These are phyloP conservation scores for Oscheius sp. DNA, from an alignment of 2,888 invertebrate species.

Conservation along the genomic window DNA sequence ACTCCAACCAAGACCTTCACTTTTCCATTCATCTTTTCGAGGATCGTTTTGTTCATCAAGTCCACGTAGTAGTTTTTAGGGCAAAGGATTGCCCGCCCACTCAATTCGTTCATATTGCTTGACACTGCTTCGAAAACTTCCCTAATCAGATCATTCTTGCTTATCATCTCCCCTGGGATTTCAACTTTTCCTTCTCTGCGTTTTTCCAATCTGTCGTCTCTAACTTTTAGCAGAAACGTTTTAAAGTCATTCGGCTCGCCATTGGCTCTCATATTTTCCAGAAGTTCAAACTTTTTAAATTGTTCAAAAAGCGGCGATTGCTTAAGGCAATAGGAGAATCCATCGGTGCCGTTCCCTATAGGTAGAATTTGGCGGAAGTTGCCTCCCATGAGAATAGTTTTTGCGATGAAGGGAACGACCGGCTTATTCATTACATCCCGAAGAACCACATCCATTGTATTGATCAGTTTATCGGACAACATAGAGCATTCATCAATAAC, in stretches of 20 bases:
- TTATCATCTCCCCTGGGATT: neutral
- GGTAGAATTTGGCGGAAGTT: neutral
- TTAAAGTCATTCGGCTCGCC: neutral
- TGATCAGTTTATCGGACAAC: conserved; percentile 26
- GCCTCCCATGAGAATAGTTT: neutral
- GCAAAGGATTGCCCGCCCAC: neutral
- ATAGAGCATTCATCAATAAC: conserved; percentile 33
- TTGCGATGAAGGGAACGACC: conserved; percentile 31
- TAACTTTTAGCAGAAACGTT: neutral
- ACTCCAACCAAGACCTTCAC: neutral
- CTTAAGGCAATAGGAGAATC: neutral
- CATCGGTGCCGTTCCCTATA: neutral
- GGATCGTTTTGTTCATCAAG: too few relatives aligned
- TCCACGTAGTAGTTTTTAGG: too few relatives aligned
- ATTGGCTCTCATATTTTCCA: neutral
- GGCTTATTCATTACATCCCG: conserved; percentile 27
- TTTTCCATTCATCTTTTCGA: too few relatives aligned
- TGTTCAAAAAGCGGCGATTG: neutral
- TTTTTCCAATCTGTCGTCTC: neutral
- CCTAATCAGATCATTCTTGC: neutral
- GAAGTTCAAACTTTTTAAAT: neutral
- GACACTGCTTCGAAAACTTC: neutral
- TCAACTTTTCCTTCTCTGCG: neutral
- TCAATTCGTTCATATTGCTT: too few relatives aligned
- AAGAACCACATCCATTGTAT: conserved; percentile 27